Base-by-base conservation (phyloP, 2,888 invertebrate genomes). In the Sthenelais limicola region DNA sequence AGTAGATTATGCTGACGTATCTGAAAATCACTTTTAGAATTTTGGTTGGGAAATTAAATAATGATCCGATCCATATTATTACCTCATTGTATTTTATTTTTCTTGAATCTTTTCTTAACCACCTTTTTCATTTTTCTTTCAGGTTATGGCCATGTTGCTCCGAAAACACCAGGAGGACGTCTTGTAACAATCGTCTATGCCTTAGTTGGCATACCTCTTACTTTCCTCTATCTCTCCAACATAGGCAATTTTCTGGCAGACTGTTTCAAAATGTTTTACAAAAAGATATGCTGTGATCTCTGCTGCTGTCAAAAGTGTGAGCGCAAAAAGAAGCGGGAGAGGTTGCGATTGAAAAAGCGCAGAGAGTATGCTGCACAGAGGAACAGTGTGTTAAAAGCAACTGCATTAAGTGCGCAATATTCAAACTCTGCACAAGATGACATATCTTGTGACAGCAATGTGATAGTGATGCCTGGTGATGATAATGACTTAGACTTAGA, bases 211-310 rank as follows among this genome's bases (percentile, higher is more conserved):
- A 81, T 81, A 21, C 81, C 81, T 0, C 74, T 81, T 28, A 80
- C 79, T 21, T 81, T 81, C 67, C 75, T 81, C 30, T 81, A 82
- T 73, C 68, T 81, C 9, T 80, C 81, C 4, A 81, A 81, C 73
- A 80, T 82, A 62, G 81, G 81, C 62, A 82, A 81, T 62, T 81
- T 82, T 73, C 73, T 81, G 26, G 81, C 81, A 9, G 80, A 81
- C 70, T 72, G 75, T 51, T 81, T 81, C 74, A 76, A 81, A 3
- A 69, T 82, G 18, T 76, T 81, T 68, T 81, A 81, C 76, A 78
- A 77, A 47, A 74, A 75, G 26, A 74, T 82, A 54, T 81, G 81
- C 74, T 78, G 80, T 54, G 79, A 80, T 51, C 73, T 79, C 21
- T 77, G 76, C 70, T 81, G 80, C 68, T 79, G 79, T 48, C 74